phyloP scores from a whole-genome alignment of 2,113 vertebrate genomes.

The Dasyurus viverrinus region DNA sequence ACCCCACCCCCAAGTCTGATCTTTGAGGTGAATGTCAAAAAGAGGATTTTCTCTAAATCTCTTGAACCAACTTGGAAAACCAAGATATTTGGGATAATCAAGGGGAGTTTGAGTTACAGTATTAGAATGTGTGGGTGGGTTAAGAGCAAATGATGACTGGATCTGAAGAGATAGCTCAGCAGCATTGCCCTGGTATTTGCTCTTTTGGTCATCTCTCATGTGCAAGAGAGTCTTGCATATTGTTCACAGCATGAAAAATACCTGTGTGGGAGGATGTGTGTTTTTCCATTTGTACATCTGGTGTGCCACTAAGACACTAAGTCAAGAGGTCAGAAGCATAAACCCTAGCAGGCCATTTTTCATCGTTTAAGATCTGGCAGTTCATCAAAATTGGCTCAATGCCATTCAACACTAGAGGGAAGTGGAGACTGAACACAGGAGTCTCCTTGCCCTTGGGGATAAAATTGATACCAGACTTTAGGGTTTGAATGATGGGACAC shows the following conservation, averaged over 20 bases:
- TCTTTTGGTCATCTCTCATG: neutral
- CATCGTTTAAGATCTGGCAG: conserved; percentile 18
- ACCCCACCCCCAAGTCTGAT: conserved; percentile 40
- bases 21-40: conserved; percentile 40
- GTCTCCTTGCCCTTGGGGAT: conserved; percentile 19
- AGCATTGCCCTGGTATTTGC: neutral
- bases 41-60: conserved; percentile 37
- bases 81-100: neutral
- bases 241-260: neutral
- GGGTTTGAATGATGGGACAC: neutral
- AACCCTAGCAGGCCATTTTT: conserved; percentile 44
- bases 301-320: neutral
- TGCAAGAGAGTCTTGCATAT: neutral
- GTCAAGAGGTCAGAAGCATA: conserved; percentile 36
- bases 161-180: conserved; percentile 24
- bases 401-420: conserved; percentile 51
- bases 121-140: neutral
- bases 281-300: conserved; percentile 9
- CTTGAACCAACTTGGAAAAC: conserved; percentile 47
- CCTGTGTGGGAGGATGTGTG: neutral
- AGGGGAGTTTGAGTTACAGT: neutral
- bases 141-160: neutral
- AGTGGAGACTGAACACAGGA: conserved; percentile 48
- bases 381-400: conserved; percentile 45
- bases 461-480: conserved; percentile 4